Evolutionary conservation across 2,888 invertebrate species (phyloP).

Genomic region (Petrolisthes manimaculis): DNA sequence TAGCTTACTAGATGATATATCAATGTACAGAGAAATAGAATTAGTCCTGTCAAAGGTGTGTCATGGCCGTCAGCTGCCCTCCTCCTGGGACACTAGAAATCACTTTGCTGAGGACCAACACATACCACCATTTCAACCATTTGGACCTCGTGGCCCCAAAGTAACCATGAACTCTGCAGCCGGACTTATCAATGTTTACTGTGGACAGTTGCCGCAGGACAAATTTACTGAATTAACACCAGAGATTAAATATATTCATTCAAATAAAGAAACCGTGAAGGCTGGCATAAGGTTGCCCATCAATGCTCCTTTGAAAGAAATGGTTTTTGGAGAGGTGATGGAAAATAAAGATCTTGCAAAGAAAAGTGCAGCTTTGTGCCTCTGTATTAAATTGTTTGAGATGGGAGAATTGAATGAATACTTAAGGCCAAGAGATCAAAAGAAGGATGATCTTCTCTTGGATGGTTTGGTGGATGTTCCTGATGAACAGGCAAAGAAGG

Average conservation of each 20-base stretch:
- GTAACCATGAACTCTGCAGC: conserved; percentile 65
- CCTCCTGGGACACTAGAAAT: conserved; percentile 11
- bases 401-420: conserved; percentile 63
- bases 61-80: conserved; percentile 47
- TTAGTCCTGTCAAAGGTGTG: conserved; percentile 22
- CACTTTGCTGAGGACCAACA: conserved; percentile 55
- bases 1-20: conserved; percentile 12
- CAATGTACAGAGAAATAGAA: conserved; percentile 48
- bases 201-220: conserved; percentile 62
- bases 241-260: background rate
- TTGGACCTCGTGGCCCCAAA: conserved; percentile 59
- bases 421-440: conserved; percentile 56
- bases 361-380: conserved; percentile 67
- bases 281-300: conserved; percentile 58
- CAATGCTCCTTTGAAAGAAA: conserved; percentile 56
- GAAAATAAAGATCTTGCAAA: conserved; percentile 66
- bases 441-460: conserved; percentile 20
- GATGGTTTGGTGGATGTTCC: conserved; percentile 35
- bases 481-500: conserved; percentile 67
- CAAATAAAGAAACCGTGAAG: background rate
- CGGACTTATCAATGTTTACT: conserved; percentile 61
- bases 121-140: conserved; percentile 62
- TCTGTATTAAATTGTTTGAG: conserved; percentile 66
- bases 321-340: conserved; percentile 59
- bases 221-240: conserved; percentile 55